Evolutionary conservation across 2,797 vertebrate species (phyloP).

Genomic region (Mico argentatus): DNA sequence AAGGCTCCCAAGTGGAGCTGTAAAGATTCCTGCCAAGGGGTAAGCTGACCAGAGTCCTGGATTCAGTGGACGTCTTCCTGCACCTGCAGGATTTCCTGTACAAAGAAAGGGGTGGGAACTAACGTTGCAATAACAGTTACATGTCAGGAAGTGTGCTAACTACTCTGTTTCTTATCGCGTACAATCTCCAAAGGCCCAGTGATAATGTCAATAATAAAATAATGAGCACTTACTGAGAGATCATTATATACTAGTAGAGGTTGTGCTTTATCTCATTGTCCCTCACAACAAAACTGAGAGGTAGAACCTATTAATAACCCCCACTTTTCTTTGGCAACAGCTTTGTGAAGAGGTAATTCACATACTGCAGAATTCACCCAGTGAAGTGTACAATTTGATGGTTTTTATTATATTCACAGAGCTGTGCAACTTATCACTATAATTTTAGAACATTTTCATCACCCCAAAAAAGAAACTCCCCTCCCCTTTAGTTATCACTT

Average conservation of each 20-base stretch:
- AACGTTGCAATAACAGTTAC: too few species aligned
- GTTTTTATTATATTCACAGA: not conserved
- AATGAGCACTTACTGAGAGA: not conserved
- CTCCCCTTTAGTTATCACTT: not conserved
- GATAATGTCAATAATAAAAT: constrained; percentile 30
- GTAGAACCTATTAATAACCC: not conserved
- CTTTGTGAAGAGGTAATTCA: constrained; percentile 33
- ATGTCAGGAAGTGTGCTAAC: not conserved
- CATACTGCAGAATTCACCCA: not conserved
- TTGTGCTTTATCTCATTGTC: constrained; percentile 29
- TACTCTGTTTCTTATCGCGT: not conserved
- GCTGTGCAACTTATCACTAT: not conserved
- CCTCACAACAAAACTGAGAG: not conserved
- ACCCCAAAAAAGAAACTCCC: not conserved
- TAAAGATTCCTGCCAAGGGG: not conserved
- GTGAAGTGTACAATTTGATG: not conserved
- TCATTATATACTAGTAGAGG: not conserved
- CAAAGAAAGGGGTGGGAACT: not conserved
- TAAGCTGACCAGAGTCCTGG: not conserved
- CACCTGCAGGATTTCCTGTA: not conserved
- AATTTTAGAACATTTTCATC: not conserved
- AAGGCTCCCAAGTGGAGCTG: not conserved
- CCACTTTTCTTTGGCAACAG: not conserved
- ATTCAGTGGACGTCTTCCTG: not conserved
- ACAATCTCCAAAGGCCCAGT: not conserved